Percentiles rank a stretch among this genome's conserved stretches.
Evolutionary conservation across 2,888 invertebrate genomes (phyloP).

Genomic region (Frankliniella intonsa): DNA sequence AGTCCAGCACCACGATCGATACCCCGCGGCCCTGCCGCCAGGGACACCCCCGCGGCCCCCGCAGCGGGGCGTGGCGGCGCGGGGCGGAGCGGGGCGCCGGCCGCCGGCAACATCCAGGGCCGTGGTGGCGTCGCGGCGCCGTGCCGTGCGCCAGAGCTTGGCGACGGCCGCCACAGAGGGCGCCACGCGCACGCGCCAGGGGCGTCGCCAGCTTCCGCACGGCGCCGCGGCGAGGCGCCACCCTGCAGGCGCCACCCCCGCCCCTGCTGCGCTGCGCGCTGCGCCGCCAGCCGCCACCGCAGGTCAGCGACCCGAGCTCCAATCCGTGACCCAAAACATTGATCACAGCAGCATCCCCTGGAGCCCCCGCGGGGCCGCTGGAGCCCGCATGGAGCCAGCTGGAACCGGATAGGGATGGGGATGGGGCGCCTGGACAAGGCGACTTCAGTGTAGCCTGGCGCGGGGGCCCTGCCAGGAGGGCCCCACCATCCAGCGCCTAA

Average conservation of each 20-base stretch:
- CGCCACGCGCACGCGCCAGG: not conserved
- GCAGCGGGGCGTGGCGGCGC: slow-evolving; percentile 33
- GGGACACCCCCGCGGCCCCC: slow-evolving; percentile 29
- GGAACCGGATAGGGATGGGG: too few relatives aligned
- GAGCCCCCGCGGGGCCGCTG: not conserved
- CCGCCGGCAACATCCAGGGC: too few relatives aligned
- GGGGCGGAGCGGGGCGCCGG: too few relatives aligned
- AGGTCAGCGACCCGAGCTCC: slow-evolving; percentile 27
- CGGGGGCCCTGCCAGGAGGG: not conserved
- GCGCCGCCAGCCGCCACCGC: not conserved
- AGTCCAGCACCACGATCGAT: slow-evolving; percentile 30
- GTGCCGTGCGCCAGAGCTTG: too few relatives aligned
- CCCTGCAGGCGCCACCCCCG: not conserved
- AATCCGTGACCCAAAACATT: slow-evolving; percentile 37
- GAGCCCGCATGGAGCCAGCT: too few relatives aligned
- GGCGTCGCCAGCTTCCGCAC: not conserved
- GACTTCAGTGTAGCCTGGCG: not conserved
- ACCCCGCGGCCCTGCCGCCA: slow-evolving; percentile 34
- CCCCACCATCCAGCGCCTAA: not conserved
- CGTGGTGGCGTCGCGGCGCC: too few relatives aligned
- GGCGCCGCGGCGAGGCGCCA: not conserved
- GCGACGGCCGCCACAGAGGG: not conserved
- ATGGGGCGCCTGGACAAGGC: not conserved
- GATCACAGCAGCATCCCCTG: slow-evolving; percentile 35
- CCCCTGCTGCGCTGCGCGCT: not conserved